These are phyloP conservation scores for Congeria kusceri DNA, from an alignment of 2,888 invertebrate genomes.

Conservation along the genomic window DNA sequence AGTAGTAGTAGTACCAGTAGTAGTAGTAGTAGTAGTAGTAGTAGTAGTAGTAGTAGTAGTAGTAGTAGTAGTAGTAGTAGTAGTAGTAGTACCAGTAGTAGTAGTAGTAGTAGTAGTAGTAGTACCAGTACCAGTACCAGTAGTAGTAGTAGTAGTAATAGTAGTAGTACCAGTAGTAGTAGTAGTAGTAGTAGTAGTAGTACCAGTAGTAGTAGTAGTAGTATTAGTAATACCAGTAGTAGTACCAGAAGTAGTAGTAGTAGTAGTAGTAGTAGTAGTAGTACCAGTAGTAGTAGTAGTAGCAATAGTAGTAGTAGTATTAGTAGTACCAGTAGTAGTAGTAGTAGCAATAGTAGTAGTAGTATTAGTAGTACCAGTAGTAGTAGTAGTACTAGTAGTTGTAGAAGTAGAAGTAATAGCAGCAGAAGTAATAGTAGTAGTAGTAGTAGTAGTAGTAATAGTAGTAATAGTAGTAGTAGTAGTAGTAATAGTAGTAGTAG, in stretches of 20 bases:
- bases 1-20: not conserved
- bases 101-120: constrained; percentile 5
- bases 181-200: no score
- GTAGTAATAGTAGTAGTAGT: constrained; percentile 13
- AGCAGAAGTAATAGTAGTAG: constrained; percentile 7
- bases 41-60: constrained; percentile 12
- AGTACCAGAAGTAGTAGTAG: constrained; percentile 11
- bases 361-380: constrained; percentile 18
- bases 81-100: constrained; percentile 7
- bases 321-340: constrained; percentile 14
- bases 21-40: constrained; percentile 8
- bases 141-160: no score
- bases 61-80: constrained; percentile 11
- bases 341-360: constrained; percentile 18
- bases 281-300: constrained; percentile 10
- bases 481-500: not conserved
- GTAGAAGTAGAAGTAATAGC: constrained; percentile 13
- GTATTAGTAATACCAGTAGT: constrained; percentile 11
- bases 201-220: constrained; percentile 13
- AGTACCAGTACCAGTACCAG: not conserved
- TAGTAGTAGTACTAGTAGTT: constrained; percentile 10
- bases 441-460: not conserved
- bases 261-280: constrained; percentile 17
- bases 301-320: constrained; percentile 10
- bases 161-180: no score